phyloP scores from a whole-genome alignment of 2,888 invertebrate genomes.

The Eristalis pertinax region DNA sequence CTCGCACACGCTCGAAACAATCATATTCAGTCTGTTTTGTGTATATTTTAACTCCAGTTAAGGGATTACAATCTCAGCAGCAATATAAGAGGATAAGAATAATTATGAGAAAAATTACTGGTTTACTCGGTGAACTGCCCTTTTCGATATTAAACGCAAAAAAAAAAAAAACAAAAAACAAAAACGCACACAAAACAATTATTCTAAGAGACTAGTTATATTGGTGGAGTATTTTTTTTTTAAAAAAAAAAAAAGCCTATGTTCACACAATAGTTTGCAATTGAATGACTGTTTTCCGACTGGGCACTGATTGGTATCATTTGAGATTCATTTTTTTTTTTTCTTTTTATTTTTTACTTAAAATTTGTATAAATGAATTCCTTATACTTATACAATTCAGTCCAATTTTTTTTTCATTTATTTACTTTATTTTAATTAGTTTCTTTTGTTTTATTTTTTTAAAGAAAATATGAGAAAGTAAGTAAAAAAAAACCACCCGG shows the following conservation, averaged over 20 bases:
- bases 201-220: constrained; percentile 39
- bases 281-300: not conserved
- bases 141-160: not conserved
- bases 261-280: not conserved
- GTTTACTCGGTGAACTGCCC: too few relatives aligned
- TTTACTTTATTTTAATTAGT: too few relatives aligned
- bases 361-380: too few relatives aligned
- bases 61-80: not conserved
- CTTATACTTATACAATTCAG: too few relatives aligned
- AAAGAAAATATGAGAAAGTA: too few relatives aligned
- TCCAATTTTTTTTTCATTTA: too few relatives aligned
- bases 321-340: too few relatives aligned
- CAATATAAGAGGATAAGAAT: too few relatives aligned
- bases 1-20: constrained; percentile 7
- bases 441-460: too few relatives aligned
- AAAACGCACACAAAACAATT: not conserved
- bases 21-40: constrained; percentile 57
- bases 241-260: not conserved
- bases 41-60: not conserved
- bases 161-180: not conserved
- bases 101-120: too few relatives aligned
- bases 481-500: too few relatives aligned
- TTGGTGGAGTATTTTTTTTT: constrained; percentile 32
- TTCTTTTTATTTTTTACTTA: too few relatives aligned
- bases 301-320: not conserved